A percentile compares a stretch with the other conserved stretches of the same genome.
Conservation (phyloP, 2,113 vertebrate species). For the Apteryx owenii region DNA sequence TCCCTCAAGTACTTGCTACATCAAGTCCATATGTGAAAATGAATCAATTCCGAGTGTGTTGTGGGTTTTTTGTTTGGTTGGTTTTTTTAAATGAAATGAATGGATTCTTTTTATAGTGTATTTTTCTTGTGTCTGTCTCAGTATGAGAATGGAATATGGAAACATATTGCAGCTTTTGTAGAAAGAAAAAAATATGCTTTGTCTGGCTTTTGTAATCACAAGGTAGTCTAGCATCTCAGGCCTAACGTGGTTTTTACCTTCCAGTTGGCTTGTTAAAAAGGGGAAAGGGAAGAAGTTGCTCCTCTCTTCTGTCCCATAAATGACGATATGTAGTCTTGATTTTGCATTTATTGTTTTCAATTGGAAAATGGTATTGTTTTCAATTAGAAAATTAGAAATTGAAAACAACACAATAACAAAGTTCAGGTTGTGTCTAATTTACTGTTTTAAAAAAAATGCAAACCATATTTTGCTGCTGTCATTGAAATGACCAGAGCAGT, state of each 20-base stretch:
- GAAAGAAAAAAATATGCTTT: neutral
- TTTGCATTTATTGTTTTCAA: neutral
- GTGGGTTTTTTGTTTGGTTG: neutral
- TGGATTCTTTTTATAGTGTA: slow-evolving; percentile 21
- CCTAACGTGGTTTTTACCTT: neutral
- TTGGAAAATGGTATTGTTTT: neutral
- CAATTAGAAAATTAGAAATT: neutral
- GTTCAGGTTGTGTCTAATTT: neutral
- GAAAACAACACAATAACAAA: neutral
- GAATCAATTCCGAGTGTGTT: slow-evolving; percentile 41
- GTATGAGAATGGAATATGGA: neutral
- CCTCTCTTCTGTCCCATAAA: neutral
- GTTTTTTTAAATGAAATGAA: slow-evolving; percentile 19
- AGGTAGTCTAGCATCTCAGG: neutral
- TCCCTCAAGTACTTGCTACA: slow-evolving; percentile 56
- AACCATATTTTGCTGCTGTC: neutral
- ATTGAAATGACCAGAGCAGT: neutral
- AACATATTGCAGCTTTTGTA: neutral
- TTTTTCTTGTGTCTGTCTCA: neutral
- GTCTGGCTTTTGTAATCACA: neutral
- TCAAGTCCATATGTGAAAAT: slow-evolving; percentile 58
- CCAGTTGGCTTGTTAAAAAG: neutral
- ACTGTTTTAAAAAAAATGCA: neutral
- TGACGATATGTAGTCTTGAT: neutral
- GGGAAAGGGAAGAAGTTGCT: neutral